Percentiles rank a stretch among this genome's conserved stretches.
phyloP scores from a whole-genome alignment of 2,797 vertebrate species.

The Coregonus ussuriensis region DNA sequence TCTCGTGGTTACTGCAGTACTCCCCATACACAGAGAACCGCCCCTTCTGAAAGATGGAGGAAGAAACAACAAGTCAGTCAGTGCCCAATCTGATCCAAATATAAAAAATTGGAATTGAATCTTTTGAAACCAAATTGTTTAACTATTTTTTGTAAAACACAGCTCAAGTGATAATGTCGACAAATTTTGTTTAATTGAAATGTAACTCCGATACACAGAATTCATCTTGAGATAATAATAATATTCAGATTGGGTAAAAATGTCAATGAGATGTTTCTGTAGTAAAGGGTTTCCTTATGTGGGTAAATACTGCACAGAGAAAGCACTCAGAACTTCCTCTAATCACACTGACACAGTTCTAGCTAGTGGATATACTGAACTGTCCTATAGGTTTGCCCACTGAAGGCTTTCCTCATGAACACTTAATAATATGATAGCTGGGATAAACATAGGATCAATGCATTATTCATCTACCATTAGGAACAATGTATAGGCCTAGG shows the following conservation, averaged over 20 bases:
- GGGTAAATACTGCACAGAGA: too few species aligned
- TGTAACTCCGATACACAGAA: background rate
- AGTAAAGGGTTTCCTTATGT: too few species aligned
- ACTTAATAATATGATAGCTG: constrained; percentile 41
- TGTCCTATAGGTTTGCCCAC: background rate
- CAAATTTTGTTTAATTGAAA: background rate
- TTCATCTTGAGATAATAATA: too few species aligned
- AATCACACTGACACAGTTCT: too few species aligned
- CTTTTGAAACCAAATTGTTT: too few species aligned
- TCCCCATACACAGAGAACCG: constrained; percentile 95
- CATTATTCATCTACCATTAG: constrained; percentile 26
- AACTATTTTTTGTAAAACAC: too few species aligned
- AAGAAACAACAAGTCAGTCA: constrained; percentile 23
- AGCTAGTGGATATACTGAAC: background rate
- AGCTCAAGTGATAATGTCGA: too few species aligned
- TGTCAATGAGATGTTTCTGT: too few species aligned
- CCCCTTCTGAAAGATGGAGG: constrained; percentile 81
- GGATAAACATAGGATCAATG: constrained; percentile 47
- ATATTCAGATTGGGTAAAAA: too few species aligned
- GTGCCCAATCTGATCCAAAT: background rate
- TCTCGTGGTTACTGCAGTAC: constrained; percentile 99
- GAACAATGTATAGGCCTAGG: constrained; percentile 36
- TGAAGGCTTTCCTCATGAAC: constrained; percentile 4
- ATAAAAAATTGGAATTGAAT: too few species aligned
- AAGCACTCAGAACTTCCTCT: too few species aligned